Evolutionary conservation across 2,888 invertebrate genomes (phyloP), one percentile per base, ranked within the genome.

Genomic region (Microplitis manilae): DNA sequence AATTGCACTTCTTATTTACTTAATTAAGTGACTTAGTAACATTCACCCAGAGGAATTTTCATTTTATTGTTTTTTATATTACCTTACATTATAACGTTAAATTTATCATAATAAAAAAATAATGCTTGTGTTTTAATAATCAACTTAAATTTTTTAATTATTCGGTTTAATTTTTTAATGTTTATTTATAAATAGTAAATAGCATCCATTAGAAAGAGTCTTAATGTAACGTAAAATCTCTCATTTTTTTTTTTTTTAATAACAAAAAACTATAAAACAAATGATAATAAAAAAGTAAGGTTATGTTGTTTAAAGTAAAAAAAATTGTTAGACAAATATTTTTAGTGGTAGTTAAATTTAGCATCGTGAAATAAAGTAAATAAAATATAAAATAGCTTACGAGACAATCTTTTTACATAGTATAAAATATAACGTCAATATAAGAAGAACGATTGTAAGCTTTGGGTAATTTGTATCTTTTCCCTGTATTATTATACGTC

Each of bases 321-420:
- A 84, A 83, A 85, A 81, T 84, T 83, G 81, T 84, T 85, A 84
- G 85, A 85, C 85, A 86, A 87, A 88, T 86, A 86, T 86, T 87
- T 88, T 88, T 87, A 86, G 81, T 79, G 85, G 85, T 83, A 84
- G 85, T 86, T 85, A 85, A 84, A 82, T 71, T 70, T 81, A 80
- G 83, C 82, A 82, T 83, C 50, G 13, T 86, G 84, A 82, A 81
- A 80, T 78, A 77, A 70, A 69, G 70, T 69, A 61, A 69, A 50
- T 50, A 50, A 50, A 50, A 50, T 50, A 50, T 50, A 50, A 50
- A 50, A 50, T 50, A 71, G 68, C 79, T 76, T 70, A 70, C 73
- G 77, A 72, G 67, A 62, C 70, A 50, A 69, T 71, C 73, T 71
- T 71, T 50, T 50, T 50, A 59, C 72, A 74, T 75, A 74, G 65